A percentile compares a stretch with the other conserved stretches of the same genome.
These are phyloP conservation scores for Ameiurus melas DNA, from an alignment of 2,113 vertebrate genomes.

Conservation along the genomic window DNA sequence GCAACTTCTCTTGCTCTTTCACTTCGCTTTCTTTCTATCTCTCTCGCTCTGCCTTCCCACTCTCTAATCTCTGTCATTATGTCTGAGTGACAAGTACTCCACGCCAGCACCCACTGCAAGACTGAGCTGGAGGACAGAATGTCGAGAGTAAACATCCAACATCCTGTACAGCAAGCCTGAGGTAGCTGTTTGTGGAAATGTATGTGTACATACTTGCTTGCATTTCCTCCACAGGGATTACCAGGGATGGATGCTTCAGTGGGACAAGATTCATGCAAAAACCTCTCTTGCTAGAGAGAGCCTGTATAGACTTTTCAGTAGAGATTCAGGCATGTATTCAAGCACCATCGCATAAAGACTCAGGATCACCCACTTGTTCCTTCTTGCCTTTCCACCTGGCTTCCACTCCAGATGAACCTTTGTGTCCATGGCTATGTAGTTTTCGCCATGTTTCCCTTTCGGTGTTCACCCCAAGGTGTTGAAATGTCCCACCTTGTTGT, in stretches of 20 bases:
- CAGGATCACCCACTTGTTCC: constrained; percentile 2
- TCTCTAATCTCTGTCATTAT: constrained; percentile 64
- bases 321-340: constrained; percentile 3
- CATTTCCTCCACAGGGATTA: constrained; percentile 63
- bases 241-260: constrained; percentile 45
- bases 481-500: constrained; percentile 58
- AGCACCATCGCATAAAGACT: constrained; percentile 32
- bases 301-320: not conserved
- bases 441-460: constrained; percentile 56
- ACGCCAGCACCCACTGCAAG: constrained; percentile 44
- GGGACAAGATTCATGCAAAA: constrained; percentile 35
- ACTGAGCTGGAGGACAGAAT: constrained; percentile 55
- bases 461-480: constrained; percentile 63
- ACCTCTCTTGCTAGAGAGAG: constrained; percentile 3
- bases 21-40: constrained; percentile 38
- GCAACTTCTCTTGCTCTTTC: constrained; percentile 59
- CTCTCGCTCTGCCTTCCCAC: constrained; percentile 38
- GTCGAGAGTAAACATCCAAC: constrained; percentile 71
- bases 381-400: constrained; percentile 5
- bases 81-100: constrained; percentile 57
- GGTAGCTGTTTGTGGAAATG: constrained; percentile 52
- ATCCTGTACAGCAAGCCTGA: constrained; percentile 59
- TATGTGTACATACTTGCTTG: constrained; percentile 23
- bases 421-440: constrained; percentile 35
- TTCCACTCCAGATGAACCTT: constrained; percentile 9